Conservation (phyloP, 1,140 invertebrate species). For the Conus betulinus region DNA sequence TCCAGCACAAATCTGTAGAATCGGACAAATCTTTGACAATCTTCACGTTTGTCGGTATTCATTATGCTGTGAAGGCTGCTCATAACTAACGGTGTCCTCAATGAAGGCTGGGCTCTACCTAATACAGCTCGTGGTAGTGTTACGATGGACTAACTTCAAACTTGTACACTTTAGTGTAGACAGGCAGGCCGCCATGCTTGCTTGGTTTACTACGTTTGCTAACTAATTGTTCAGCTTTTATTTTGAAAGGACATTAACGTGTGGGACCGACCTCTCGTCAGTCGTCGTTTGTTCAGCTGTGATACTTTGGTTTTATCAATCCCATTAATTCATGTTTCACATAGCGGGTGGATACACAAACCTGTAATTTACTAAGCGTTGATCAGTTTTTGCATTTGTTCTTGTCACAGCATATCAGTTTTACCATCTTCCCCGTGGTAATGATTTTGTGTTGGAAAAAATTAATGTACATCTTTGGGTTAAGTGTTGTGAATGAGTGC, state of each 20-base stretch:
- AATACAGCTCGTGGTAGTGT: too few relatives aligned
- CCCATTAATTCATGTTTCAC: neutral
- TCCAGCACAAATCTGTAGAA: neutral
- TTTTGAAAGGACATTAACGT: neutral
- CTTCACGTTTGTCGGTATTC: neutral
- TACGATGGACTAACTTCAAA: too few relatives aligned
- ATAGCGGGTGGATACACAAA: neutral
- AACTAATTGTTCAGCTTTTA: constrained; percentile 12
- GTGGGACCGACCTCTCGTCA: neutral
- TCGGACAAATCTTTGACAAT: too few relatives aligned
- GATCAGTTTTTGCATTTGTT: neutral
- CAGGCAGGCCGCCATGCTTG: neutral
- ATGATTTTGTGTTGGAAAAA: neutral
- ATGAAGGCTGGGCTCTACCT: too few relatives aligned
- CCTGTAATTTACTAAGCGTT: neutral
- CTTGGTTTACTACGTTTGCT: constrained; percentile 15
- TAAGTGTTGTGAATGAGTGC: constrained; percentile 10
- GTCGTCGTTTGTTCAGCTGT: constrained; percentile 16
- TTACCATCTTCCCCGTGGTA: neutral
- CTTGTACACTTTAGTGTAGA: neutral
- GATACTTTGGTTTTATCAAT: constrained; percentile 34
- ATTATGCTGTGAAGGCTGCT: too few relatives aligned
- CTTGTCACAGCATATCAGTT: neutral
- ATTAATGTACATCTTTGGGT: neutral
- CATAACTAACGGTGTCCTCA: too few relatives aligned